A percentile compares a stretch with the other conserved stretches of the same genome.
Conservation (phyloP, 2,888 invertebrate species). For the Pammene aurita region DNA sequence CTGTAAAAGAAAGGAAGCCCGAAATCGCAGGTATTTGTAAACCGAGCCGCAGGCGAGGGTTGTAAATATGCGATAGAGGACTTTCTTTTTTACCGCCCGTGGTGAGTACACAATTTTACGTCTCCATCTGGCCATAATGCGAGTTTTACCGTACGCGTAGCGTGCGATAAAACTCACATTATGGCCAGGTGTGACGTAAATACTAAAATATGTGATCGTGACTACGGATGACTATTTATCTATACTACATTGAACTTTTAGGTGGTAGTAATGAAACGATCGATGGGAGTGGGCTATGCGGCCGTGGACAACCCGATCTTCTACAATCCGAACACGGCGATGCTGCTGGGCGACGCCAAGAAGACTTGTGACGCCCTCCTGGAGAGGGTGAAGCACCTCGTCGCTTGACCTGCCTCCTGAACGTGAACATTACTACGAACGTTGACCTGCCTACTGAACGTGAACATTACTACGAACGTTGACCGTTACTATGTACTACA, state of each 20-base stretch:
- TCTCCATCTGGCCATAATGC: too few species aligned
- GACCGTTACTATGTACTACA: constrained; percentile 1
- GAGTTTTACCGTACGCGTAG: too few species aligned
- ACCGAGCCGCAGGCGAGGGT: too few species aligned
- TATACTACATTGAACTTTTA: constrained; percentile 53
- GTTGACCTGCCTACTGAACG: background rate
- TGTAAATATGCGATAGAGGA: too few species aligned
- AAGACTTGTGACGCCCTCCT: constrained; percentile 94
- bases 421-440: background rate
- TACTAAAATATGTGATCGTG: too few species aligned
- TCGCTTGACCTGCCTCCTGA: constrained; percentile 50
- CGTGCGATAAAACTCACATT: too few species aligned
- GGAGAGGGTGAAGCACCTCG: constrained; percentile 82
- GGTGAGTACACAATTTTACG: too few species aligned
- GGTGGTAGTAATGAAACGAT: constrained; percentile 95
- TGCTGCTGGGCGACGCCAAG: constrained; percentile 96
- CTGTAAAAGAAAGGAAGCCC: too few species aligned
- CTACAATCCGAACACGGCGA: constrained; percentile 93
- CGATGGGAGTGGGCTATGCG: constrained; percentile 94
- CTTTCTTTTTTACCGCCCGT: too few species aligned
- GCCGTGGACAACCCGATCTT: constrained; percentile 97
- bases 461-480: background rate
- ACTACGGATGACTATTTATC: too few species aligned
- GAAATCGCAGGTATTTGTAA: too few species aligned
- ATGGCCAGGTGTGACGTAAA: too few species aligned